Evolutionary conservation across 2,113 vertebrate species (phyloP).

Genomic region (Sinocyclocheilus maitianheensis): DNA sequence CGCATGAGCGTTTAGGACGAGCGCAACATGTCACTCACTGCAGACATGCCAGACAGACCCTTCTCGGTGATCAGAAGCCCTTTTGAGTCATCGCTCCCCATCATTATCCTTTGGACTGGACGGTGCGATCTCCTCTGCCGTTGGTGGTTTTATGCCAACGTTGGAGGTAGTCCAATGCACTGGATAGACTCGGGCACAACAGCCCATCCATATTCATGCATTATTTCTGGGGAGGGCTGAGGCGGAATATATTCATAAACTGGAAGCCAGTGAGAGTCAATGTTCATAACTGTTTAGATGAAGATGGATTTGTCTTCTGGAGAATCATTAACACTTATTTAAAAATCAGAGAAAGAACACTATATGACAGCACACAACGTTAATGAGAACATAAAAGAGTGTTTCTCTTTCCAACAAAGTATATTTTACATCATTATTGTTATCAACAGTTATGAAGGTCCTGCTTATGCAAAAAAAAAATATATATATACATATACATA

Average conservation of each 20-base stretch:
- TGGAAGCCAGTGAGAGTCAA: neutral
- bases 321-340: neutral
- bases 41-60: conserved; percentile 24
- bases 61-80: conserved; percentile 38
- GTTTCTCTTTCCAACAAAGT: too few species aligned
- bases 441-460: neutral
- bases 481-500: too few species aligned
- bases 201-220: conserved; percentile 52
- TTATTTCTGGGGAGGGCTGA: conserved; percentile 33
- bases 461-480: neutral
- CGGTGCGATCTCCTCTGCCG: conserved; percentile 39
- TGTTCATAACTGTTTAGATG: neutral
- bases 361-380: neutral
- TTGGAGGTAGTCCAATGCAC: conserved; percentile 39
- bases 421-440: neutral
- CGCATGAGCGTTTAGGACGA: conserved; percentile 42
- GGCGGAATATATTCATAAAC: conserved; percentile 28
- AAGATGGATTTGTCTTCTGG: neutral
- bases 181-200: conserved; percentile 40
- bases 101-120: conserved; percentile 21
- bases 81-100: conserved; percentile 28
- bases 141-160: conserved; percentile 36
- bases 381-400: neutral
- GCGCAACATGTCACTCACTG: conserved; percentile 49
- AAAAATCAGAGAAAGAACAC: neutral